Evolutionary conservation across 1,140 invertebrate species (phyloP), one percentile per base, ranked within the genome.

Genomic region (Onthophagus taurus): DNA sequence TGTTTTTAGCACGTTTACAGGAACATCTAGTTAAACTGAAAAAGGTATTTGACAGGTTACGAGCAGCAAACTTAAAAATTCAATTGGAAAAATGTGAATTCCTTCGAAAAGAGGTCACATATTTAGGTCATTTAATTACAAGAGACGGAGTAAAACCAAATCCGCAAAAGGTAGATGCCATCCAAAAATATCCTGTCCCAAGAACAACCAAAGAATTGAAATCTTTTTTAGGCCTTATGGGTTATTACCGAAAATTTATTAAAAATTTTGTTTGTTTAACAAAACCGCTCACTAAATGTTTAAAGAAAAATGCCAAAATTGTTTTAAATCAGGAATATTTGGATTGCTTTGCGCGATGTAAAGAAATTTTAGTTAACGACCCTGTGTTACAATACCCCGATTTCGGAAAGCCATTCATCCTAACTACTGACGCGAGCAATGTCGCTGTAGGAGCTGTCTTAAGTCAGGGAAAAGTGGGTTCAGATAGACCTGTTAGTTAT

Each of bases 101-200:
- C n/a, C n/a, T n/a, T n/a, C n/a, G n/a, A n/a, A n/a, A n/a, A 45
- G 46, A 50, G 26, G 42, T 42, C 4, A 20, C 46, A 9, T 51
- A 45, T 44, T 37, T 53, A n/a, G 45, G 52, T 14, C 49, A 49
- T 37, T 31, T 51, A 3, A 42, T 53, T 9, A 58, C 37, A 48
- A 60, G 8, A 14, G 64, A 6, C 47, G 51, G 2, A 7, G 41
- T 50, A n/a, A 42, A 37, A 33, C 55, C 54, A 8, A 49, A 60
- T 38, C 55, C 54, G 3, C 42, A 54, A 13, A 60, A 65, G 51
- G 42, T 63, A 0, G 46, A 43, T 23, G 53, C 50, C 31, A 34
- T 51, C 3, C 58, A 55, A 43, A 46, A 63, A 3, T 45, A 57
- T 17, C 61, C 63, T 7, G 64, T 57, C 36, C 66, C 67, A 47